These are phyloP conservation scores for Phylloscopus trochiloides DNA, from an alignment of 2,113 vertebrate genomes.

Conservation along the genomic window DNA sequence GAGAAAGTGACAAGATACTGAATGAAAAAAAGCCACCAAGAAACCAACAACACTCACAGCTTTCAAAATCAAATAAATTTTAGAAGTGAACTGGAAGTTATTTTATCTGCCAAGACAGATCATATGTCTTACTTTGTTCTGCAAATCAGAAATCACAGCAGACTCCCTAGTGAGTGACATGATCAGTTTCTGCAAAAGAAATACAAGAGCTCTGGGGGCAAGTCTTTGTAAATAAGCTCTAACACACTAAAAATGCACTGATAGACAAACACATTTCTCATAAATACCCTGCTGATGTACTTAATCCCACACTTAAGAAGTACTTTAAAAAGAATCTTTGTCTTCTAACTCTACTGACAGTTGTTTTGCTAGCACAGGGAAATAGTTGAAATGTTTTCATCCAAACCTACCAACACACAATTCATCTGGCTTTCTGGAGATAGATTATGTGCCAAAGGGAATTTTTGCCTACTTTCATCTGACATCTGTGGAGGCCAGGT, in stretches of 20 bases:
- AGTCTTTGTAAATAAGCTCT: background rate
- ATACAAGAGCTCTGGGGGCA: background rate
- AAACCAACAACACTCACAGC: background rate
- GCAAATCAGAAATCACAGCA: background rate
- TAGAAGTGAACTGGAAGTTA: background rate
- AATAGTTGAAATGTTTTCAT: background rate
- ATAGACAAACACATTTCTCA: background rate
- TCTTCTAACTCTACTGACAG: background rate
- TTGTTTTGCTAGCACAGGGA: background rate
- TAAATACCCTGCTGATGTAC: background rate
- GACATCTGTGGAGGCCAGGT: background rate
- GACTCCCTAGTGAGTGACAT: background rate
- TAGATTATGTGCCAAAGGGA: background rate
- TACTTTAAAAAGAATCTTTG: background rate
- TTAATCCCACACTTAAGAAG: background rate
- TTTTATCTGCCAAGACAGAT: background rate
- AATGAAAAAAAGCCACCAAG: background rate
- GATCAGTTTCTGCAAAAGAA: background rate
- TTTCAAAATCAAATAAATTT: conserved; percentile 7
- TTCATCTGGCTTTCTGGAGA: background rate
- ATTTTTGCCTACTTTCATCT: background rate
- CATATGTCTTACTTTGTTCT: background rate
- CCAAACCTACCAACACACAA: background rate
- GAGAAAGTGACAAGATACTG: background rate
- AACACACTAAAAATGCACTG: background rate